Percentiles rank a stretch among this genome's conserved stretches.
Conservation (phyloP, 2,888 invertebrate species). For the Candidula unifasciata region DNA sequence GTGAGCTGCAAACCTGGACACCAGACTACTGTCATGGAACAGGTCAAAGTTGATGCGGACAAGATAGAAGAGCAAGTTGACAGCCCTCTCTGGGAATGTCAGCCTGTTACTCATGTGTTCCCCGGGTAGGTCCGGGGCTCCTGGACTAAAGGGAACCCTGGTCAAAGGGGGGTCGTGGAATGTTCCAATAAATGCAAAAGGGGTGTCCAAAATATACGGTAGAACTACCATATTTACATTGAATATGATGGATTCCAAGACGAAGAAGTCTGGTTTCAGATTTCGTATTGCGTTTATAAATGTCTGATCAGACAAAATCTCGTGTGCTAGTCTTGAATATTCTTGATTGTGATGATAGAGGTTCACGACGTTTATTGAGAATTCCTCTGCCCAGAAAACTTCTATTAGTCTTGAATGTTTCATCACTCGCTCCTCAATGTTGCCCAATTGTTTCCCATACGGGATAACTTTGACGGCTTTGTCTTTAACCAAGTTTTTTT, state of each 20-base stretch:
- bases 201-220: constrained; percentile 33
- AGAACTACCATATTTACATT: constrained; percentile 20
- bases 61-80: not conserved
- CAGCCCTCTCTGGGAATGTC: constrained; percentile 13
- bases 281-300: constrained; percentile 3
- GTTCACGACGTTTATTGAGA: not conserved
- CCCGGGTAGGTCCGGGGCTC: not conserved
- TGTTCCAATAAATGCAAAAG: constrained; percentile 13
- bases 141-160: constrained; percentile 33
- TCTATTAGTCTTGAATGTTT: not conserved
- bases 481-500: not conserved
- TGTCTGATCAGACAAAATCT: constrained; percentile 22
- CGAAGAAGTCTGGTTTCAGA: constrained; percentile 28
- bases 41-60: not conserved
- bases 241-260: constrained; percentile 1
- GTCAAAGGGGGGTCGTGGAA: not conserved
- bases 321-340: not conserved
- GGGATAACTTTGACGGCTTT: not conserved
- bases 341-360: not conserved
- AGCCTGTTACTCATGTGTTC: not conserved
- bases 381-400: not conserved
- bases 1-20: constrained; percentile 46
- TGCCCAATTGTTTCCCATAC: not conserved
- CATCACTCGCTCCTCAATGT: not conserved
- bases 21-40: not conserved